phyloP scores from a whole-genome alignment of 2,888 invertebrate genomes.

The Ischnus inquisitorius region DNA sequence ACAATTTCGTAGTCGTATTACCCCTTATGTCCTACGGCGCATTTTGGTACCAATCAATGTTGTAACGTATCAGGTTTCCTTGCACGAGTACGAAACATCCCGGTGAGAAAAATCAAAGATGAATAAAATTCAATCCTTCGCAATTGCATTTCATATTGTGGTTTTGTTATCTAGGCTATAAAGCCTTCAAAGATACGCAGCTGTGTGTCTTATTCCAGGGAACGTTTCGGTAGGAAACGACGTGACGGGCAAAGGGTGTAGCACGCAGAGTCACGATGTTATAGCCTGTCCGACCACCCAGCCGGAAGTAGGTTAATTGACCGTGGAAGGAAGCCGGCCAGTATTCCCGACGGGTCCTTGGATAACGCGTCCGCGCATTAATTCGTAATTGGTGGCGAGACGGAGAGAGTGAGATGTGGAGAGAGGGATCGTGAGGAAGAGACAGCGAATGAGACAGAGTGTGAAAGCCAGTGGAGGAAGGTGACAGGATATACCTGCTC shows the following conservation, averaged over 20 bases:
- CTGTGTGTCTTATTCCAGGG: slow-evolving; percentile 20
- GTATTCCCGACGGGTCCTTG: slow-evolving; percentile 74
- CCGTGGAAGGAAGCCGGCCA: slow-evolving; percentile 68
- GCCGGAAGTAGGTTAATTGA: slow-evolving; percentile 79
- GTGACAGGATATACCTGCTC: slow-evolving; percentile 76
- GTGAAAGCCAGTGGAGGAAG: slow-evolving; percentile 69
- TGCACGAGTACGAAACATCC: neutral
- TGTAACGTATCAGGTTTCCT: too few relatives aligned
- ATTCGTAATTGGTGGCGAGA: slow-evolving; percentile 80
- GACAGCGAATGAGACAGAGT: slow-evolving; percentile 3
- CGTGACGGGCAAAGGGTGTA: slow-evolving; percentile 26
- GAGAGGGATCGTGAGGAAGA: neutral
- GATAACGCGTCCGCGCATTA: slow-evolving; percentile 78
- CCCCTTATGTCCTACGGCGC: neutral
- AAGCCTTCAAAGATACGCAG: neutral
- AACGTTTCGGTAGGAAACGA: neutral
- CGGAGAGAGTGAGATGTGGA: slow-evolving; percentile 13
- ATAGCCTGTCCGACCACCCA: slow-evolving; percentile 39
- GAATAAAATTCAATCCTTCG: neutral
- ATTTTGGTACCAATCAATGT: neutral
- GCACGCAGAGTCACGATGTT: slow-evolving; percentile 6
- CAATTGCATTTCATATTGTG: neutral
- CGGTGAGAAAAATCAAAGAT: neutral
- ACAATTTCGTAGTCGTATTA: too few relatives aligned
- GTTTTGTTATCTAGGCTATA: neutral